Percentiles rank a stretch among this genome's conserved stretches.
Evolutionary conservation across 2,888 invertebrate genomes (phyloP).

Genomic region (Galeruca laticollis): DNA sequence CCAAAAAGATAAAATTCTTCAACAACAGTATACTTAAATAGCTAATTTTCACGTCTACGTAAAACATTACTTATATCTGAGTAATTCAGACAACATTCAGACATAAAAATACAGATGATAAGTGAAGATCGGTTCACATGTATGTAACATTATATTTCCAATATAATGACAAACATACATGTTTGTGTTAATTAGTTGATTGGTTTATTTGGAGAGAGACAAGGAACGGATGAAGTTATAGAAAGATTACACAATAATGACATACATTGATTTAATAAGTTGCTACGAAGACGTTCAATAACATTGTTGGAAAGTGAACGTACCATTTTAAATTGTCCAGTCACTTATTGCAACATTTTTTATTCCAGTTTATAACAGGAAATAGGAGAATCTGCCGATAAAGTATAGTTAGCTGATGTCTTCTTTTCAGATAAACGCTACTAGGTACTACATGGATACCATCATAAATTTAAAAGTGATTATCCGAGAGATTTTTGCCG

Average conservation of each 20-base stretch:
- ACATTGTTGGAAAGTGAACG: too few relatives aligned
- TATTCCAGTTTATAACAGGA: too few relatives aligned
- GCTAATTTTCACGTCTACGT: not conserved
- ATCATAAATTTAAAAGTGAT: too few relatives aligned
- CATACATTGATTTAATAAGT: too few relatives aligned
- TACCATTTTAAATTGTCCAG: too few relatives aligned
- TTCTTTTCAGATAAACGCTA: too few relatives aligned
- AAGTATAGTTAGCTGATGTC: too few relatives aligned
- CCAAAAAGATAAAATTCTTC: slow-evolving; percentile 23
- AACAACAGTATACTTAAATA: slow-evolving; percentile 24
- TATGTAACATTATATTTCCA: not conserved
- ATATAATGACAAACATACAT: not conserved
- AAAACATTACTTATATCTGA: not conserved
- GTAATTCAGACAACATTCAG: not conserved
- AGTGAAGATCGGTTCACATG: not conserved
- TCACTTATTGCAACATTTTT: too few relatives aligned
- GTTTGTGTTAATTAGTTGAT: not conserved
- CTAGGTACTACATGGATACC: too few relatives aligned
- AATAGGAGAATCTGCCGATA: too few relatives aligned
- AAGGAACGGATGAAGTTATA: not conserved
- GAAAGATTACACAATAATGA: not conserved
- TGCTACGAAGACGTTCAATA: too few relatives aligned
- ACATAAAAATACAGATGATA: not conserved
- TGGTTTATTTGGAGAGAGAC: not conserved
- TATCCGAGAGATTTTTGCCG: too few relatives aligned